These are phyloP conservation scores for Caenorhabditis uteleia DNA, from an alignment of 2,888 invertebrate genomes.

Conservation along the genomic window DNA sequence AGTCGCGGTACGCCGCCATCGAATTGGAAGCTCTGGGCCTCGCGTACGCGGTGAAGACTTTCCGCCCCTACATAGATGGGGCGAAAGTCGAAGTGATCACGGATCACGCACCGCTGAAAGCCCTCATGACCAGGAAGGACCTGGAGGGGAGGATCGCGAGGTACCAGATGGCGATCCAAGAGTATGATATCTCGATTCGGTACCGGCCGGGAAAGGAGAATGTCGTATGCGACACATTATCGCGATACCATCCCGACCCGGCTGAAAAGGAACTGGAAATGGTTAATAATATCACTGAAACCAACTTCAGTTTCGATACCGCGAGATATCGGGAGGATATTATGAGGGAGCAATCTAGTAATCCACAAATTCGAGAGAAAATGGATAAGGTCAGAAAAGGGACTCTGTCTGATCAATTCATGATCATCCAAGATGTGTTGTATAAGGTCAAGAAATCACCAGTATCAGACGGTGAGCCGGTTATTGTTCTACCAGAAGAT, in stretches of 20 bases:
- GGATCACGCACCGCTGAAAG: conserved; percentile 23
- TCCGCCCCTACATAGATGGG: conserved; percentile 22
- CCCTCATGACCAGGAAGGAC: conserved; percentile 14
- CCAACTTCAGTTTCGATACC: too few species aligned
- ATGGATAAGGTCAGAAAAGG: too few species aligned
- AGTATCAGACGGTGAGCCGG: too few species aligned
- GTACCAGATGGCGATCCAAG: conserved; percentile 21
- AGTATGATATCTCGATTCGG: conserved; percentile 32
- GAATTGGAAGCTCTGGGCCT: conserved; percentile 31
- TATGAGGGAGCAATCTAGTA: too few species aligned
- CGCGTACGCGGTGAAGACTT: conserved; percentile 14
- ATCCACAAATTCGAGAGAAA: too few species aligned
- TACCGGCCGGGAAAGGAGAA: conserved; percentile 49
- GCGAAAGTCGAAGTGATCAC: conserved; percentile 12
- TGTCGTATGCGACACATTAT: conserved; percentile 39
- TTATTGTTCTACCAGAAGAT: not conserved
- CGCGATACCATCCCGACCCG: conserved; percentile 14
- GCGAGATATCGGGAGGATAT: too few species aligned
- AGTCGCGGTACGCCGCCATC: conserved; percentile 16
- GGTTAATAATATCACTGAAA: too few species aligned
- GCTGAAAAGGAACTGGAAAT: too few species aligned
- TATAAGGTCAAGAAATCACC: too few species aligned
- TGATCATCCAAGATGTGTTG: too few species aligned
- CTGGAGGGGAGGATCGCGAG: conserved; percentile 16
- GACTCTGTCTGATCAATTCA: too few species aligned